phyloP scores from a whole-genome alignment of 2,888 invertebrate species.

The Lasioglossum zephyrum region DNA sequence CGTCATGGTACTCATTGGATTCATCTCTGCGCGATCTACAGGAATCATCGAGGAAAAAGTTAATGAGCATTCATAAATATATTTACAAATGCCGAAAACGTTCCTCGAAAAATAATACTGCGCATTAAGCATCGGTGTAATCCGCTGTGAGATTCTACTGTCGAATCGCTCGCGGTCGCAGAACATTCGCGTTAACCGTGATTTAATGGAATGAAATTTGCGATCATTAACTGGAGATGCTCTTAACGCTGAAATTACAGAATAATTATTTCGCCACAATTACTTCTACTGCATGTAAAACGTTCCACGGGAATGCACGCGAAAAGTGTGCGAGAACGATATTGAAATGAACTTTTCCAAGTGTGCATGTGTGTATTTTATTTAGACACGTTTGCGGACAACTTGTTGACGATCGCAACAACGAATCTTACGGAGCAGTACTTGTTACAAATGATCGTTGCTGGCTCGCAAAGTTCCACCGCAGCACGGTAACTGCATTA shows the following conservation, averaged over 20 bases:
- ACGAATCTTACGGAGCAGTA: background rate
- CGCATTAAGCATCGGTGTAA: background rate
- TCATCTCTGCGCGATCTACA: background rate
- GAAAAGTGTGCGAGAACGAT: background rate
- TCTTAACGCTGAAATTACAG: background rate
- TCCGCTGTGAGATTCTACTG: background rate
- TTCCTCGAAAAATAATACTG: background rate
- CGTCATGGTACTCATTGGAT: background rate
- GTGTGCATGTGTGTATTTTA: too few species aligned
- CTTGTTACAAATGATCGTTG: slow-evolving; percentile 21
- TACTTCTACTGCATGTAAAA: background rate
- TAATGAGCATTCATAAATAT: too few species aligned
- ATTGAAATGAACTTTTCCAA: background rate
- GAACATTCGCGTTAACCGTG: background rate
- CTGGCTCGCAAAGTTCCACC: slow-evolving; percentile 47
- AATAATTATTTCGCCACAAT: background rate
- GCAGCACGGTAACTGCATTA: slow-evolving; percentile 57
- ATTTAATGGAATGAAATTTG: background rate
- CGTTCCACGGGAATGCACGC: background rate
- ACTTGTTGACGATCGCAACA: background rate
- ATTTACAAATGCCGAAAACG: too few species aligned
- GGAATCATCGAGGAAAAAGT: too few species aligned
- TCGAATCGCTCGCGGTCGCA: background rate
- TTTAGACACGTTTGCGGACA: background rate
- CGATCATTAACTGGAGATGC: background rate